phyloP scores from a whole-genome alignment of 2,113 vertebrate species.

The Microcebus griseorufus region DNA sequence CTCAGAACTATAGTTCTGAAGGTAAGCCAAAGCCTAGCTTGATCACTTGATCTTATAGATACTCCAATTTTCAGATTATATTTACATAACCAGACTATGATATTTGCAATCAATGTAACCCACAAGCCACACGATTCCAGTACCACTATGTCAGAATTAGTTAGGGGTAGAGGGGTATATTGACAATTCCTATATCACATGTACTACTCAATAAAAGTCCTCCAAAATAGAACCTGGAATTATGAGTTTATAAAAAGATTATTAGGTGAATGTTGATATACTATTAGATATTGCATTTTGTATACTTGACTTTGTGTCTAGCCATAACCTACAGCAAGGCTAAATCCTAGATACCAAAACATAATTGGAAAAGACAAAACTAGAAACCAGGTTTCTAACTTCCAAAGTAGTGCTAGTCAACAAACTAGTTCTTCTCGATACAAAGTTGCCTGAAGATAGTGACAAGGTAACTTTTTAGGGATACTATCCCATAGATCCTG shows the following conservation, averaged over 20 bases:
- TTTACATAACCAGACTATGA: not conserved
- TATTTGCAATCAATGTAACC: not conserved
- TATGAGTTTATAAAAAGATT: not conserved
- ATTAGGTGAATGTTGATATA: not conserved
- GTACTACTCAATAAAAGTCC: not conserved
- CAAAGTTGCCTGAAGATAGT: not conserved
- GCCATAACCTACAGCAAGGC: not conserved
- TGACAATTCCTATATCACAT: not conserved
- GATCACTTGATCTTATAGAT: not conserved
- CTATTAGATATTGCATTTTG: not conserved
- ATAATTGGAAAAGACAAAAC: not conserved
- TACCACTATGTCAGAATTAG: not conserved
- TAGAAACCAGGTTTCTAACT: not conserved
- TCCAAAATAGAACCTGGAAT: not conserved
- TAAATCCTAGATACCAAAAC: not conserved
- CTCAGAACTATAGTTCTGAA: not conserved
- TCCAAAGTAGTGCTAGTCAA: not conserved
- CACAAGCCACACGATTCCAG: not conserved
- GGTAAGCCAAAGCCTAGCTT: not conserved
- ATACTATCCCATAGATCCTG: not conserved
- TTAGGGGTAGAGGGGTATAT: not conserved
- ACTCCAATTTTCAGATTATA: not conserved
- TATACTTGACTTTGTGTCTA: not conserved
- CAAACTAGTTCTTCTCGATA: not conserved
- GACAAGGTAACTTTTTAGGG: not conserved